Percentiles rank a stretch among this genome's conserved stretches.
Evolutionary conservation across 2,113 vertebrate species (phyloP).

Genomic region (Murina feae): DNA sequence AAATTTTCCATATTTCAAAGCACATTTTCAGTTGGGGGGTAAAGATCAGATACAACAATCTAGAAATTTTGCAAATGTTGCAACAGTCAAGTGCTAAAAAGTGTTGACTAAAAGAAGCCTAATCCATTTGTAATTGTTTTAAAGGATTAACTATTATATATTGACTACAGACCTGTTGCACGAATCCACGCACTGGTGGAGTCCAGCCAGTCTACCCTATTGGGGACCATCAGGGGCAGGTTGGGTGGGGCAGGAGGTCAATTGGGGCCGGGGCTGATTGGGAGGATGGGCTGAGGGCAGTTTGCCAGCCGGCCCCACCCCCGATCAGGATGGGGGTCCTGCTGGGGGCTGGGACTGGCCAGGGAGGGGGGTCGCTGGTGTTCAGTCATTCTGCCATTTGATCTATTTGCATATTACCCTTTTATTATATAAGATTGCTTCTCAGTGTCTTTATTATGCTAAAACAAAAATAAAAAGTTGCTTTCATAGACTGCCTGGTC

Average conservation of each 20-base stretch:
- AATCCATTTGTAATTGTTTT: not conserved
- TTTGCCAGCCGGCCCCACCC: no score
- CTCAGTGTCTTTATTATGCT: not conserved
- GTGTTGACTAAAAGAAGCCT: not conserved
- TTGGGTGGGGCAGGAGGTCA: no score
- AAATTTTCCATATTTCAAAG: not conserved
- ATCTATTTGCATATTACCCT: no score
- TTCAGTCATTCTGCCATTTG: no score
- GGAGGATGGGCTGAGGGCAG: no score
- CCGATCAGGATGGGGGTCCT: no score
- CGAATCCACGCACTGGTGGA: no score
- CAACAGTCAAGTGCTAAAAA: not conserved
- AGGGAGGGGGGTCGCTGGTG: fast-evolving
- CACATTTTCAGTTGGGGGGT: fast-evolving
- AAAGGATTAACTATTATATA: not conserved
- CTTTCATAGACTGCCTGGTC: not conserved
- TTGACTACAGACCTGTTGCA: no score
- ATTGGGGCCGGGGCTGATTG: no score
- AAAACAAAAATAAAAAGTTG: not conserved
- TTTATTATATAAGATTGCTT: not conserved
- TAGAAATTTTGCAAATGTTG: not conserved
- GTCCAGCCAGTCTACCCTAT: no score
- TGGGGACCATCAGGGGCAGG: no score
- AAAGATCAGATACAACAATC: not conserved
- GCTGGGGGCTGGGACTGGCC: no score